Evolutionary conservation across 2,113 vertebrate genomes (phyloP), one percentile per base, ranked within the genome.

Genomic region (Cryptoleucopteryx plumbea): DNA sequence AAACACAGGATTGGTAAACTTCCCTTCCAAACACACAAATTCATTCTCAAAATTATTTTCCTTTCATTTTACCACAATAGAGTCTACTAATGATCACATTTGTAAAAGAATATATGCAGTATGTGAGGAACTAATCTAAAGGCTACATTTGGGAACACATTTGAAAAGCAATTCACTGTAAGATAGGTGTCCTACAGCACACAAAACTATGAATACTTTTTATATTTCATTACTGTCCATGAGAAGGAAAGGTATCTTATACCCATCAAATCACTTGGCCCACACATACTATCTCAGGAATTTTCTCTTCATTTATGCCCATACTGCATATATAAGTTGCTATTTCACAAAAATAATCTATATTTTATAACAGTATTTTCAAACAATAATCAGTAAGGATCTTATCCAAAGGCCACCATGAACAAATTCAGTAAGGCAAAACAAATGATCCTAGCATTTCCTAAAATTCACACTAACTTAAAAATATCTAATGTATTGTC

Each of bases 141-240:
- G 80, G 88, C 23, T 48, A 86, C 52, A 56, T 43, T 43, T 95
- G 88, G 72, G 79, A 95, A 96, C 52, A 95, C 15, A 78, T 55
- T 80, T 94, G 66, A 89, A 93, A 97, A 96, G 93, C 93, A 95
- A 94, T 78, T 90, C 11, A 92, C 93, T 96, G 0, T 73, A 96
- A 94, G 80, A 86, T 25, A 89, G 40, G 59, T 84, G 42, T 94
- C 71, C 90, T 85, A 92, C 59, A 96, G 88, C 91, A 95, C 88
- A 96, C 45, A 94, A 85, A 96, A 83, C 82, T 61, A 92, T 55
- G 58, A 94, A 65, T 16, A 90, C 65, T 83, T 97, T 63, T 78
- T 89, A 18, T 75, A 95, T 82, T 84, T 92, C 77, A 89, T 75
- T 80, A 43, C n/a, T 8, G 18, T 91, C 77, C 36, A 42, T 70